Percentiles rank a stretch among this genome's conserved stretches.
phyloP scores from a whole-genome alignment of 2,888 invertebrate genomes.

The Drosophila barbarae region DNA sequence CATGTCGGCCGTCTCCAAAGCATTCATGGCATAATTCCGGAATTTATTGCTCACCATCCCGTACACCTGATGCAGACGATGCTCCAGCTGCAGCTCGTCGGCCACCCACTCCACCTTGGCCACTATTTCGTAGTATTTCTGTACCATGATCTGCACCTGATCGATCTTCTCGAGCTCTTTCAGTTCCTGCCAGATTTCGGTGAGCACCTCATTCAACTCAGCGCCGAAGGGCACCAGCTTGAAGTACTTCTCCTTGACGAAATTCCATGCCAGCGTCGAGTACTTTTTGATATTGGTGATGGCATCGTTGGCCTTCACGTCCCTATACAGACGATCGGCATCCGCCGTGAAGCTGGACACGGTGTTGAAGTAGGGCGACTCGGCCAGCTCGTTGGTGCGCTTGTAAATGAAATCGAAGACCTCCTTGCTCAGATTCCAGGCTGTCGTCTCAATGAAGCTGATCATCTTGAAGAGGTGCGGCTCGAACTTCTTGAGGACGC shows the following conservation, averaged over 20 bases:
- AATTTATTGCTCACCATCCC: conserved; percentile 86
- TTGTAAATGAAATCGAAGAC: conserved; percentile 89
- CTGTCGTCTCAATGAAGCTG: conserved; percentile 87
- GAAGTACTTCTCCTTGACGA: conserved; percentile 85
- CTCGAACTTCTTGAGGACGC: conserved; percentile 86
- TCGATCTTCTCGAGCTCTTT: conserved; percentile 83
- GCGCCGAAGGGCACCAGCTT: conserved; percentile 85
- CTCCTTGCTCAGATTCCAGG: conserved; percentile 87
- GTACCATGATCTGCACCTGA: conserved; percentile 82
- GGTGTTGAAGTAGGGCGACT: conserved; percentile 89
- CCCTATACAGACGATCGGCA: conserved; percentile 88
- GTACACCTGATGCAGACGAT: conserved; percentile 84
- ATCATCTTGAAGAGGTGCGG: conserved; percentile 88
- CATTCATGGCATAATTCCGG: conserved; percentile 87
- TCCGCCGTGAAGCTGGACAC: conserved; percentile 90
- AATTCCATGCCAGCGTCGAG: conserved; percentile 84
- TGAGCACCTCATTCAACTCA: conserved; percentile 83
- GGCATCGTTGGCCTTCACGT: conserved; percentile 88
- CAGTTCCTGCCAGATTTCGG: conserved; percentile 83
- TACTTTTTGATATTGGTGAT: conserved; percentile 90
- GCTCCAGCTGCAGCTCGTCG: conserved; percentile 87
- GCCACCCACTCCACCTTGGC: conserved; percentile 86
- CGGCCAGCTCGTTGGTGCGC: conserved; percentile 88
- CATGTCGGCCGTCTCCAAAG: conserved; percentile 88
- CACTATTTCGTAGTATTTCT: conserved; percentile 83